phyloP scores from a whole-genome alignment of 2,888 invertebrate species.

The Metalampra italica region DNA sequence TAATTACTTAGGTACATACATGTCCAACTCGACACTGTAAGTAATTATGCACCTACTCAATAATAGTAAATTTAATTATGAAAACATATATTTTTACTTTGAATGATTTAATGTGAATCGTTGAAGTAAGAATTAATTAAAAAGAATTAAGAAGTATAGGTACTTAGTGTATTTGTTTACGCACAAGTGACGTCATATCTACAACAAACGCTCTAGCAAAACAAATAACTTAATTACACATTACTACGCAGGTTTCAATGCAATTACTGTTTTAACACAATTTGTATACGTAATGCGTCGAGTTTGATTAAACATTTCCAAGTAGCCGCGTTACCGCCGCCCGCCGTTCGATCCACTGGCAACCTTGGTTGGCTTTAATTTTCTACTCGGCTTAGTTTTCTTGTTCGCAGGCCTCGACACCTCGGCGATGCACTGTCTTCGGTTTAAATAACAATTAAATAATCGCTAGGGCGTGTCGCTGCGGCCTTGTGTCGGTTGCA shows the following conservation, averaged over 20 bases:
- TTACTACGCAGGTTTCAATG: slow-evolving; percentile 1
- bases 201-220: slow-evolving; percentile 5
- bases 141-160: no score
- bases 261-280: not conserved
- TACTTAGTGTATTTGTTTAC: no score
- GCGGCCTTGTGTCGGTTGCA: slow-evolving; percentile 72
- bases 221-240: slow-evolving; percentile 5
- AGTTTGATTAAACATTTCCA: no score
- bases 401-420: slow-evolving; percentile 31
- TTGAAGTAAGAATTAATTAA: no score
- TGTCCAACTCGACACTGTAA: no score
- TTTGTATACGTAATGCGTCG: not conserved
- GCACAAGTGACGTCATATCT: slow-evolving; percentile 6
- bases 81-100: no score
- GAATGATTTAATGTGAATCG: no score
- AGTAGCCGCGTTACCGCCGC: not conserved
- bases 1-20: no score
- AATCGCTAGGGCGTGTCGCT: slow-evolving; percentile 74
- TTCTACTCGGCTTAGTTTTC: slow-evolving; percentile 28
- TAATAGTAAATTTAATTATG: no score
- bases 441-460: slow-evolving; percentile 75
- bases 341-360: not conserved
- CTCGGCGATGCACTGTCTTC: slow-evolving; percentile 47
- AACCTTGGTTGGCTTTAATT: slow-evolving; percentile 21
- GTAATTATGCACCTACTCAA: no score